Evolutionary conservation across 2,797 vertebrate genomes (phyloP).

Genomic region (Adrianichthys oophorus): DNA sequence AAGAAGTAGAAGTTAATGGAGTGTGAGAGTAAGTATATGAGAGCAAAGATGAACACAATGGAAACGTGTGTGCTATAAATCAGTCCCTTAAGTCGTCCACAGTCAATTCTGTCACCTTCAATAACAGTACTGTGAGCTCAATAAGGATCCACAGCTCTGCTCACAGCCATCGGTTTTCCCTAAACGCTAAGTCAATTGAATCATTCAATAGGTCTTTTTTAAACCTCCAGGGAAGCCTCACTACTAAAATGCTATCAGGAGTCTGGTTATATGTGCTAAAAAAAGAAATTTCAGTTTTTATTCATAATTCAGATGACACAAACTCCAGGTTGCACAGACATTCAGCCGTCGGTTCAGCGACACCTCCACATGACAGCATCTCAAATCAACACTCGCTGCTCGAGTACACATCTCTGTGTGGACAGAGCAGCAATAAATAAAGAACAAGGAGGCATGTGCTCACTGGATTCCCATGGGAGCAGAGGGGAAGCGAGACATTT

Average conservation of each 20-base stretch:
- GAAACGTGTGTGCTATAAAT: conserved; percentile 48
- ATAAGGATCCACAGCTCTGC: conserved; percentile 37
- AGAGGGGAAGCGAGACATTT: conserved; percentile 29
- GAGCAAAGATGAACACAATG: conserved; percentile 13
- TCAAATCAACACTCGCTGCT: conserved; percentile 54
- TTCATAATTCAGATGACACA: conserved; percentile 24
- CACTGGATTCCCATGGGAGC: conserved; percentile 28
- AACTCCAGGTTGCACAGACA: conserved; percentile 20
- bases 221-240: conserved; percentile 17
- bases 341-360: conserved; percentile 27
- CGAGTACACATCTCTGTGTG: conserved; percentile 40
- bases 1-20: conserved; percentile 5
- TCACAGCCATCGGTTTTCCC: conserved; percentile 54
- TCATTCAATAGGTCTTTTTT: conserved; percentile 26
- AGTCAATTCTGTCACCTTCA: conserved; percentile 52
- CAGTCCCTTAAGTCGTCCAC: conserved; percentile 31
- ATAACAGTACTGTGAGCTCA: conserved; percentile 41
- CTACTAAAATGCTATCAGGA: conserved; percentile 6
- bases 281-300: conserved; percentile 7
- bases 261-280: no score
- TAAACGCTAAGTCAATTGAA: conserved; percentile 53
- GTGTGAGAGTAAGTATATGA: conserved; percentile 15
- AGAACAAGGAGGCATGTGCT: conserved; percentile 41
- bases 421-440: conserved; percentile 30
- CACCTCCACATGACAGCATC: conserved; percentile 34